Evolutionary conservation across 2,797 vertebrate species (phyloP).

Genomic region (Pseudopleuronectes americanus): DNA sequence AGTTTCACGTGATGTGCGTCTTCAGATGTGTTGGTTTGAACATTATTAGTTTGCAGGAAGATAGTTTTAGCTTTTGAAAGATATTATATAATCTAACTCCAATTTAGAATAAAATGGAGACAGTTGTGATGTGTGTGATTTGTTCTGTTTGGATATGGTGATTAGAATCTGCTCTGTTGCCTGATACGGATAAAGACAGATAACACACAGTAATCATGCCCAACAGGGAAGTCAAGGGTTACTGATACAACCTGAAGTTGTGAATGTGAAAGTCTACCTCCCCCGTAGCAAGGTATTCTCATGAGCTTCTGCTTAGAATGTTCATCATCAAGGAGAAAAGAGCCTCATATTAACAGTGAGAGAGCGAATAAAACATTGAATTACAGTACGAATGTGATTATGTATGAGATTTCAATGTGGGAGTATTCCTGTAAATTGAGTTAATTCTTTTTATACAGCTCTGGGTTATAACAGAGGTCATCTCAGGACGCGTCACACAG

Average conservation of each 20-base stretch:
- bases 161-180: too few species aligned
- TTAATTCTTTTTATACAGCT: not conserved
- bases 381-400: too few species aligned
- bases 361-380: too few species aligned
- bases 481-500: not conserved
- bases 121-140: not conserved
- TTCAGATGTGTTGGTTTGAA: too few species aligned
- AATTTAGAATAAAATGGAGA: not conserved
- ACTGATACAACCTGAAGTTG: not conserved
- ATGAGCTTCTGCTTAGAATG: not conserved
- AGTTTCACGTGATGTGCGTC: too few species aligned
- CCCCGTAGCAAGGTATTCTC: not conserved
- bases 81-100: not conserved
- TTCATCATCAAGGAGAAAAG: not conserved
- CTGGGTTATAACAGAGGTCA: not conserved
- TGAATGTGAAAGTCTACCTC: not conserved
- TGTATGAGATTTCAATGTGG: too few species aligned
- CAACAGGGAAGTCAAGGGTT: not conserved
- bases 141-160: not conserved
- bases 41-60: too few species aligned
- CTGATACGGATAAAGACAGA: too few species aligned
- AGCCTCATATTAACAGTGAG: not conserved
- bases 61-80: too few species aligned
- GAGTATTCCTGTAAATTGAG: not conserved
- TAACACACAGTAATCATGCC: too few species aligned